Evolutionary conservation across 2,888 invertebrate species (phyloP), one percentile per base, ranked within the genome.

Genomic region (Leptopterna dolabrata): DNA sequence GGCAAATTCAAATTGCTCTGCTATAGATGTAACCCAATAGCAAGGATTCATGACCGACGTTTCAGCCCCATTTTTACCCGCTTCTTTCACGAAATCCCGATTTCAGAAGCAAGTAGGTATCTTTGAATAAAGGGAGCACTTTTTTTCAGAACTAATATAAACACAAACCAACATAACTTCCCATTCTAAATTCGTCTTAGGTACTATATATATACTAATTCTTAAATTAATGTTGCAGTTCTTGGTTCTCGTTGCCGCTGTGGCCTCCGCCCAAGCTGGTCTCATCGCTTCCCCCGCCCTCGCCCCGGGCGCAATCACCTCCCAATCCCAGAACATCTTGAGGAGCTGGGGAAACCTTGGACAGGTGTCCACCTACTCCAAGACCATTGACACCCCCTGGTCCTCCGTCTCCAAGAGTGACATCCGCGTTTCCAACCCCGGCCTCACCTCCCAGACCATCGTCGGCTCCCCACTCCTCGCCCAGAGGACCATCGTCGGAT

Each of bases 361-460:
- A 88, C 91, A 92, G 89, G 93, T 94, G 87, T 95, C 95, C 14
- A 94, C 95, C 73, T 94, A 94, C 92, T 93, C 94, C 16, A 95
- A 95, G 91, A 93, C 94, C 88, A 93, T 95, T 90, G 94, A 95
- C 91, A 95, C 95, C 0, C 95, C 95, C 7, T 95, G 94, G 93
- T 95, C 95, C 76, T 95, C 94, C 91, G 95, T 95, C 70, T 94
- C 94, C 90, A 95, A 95, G 91, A 92, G 94, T 24, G 95, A 95
- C 90, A 94, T 95, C 36, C 94, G 95, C 16, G 94, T 95, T 19
- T 94, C 94, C 92, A 95, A 95, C 92, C 94, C 94, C n/a, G 90
- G 90, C 47, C 89, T 90, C 76, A 91, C 91, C 87, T 90, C 90
- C 80, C 63, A 63, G 63, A 63, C 63, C 24, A 51, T 51, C n/a